Evolutionary conservation across 1,140 invertebrate species (phyloP).

Genomic region (Dryas iulia): DNA sequence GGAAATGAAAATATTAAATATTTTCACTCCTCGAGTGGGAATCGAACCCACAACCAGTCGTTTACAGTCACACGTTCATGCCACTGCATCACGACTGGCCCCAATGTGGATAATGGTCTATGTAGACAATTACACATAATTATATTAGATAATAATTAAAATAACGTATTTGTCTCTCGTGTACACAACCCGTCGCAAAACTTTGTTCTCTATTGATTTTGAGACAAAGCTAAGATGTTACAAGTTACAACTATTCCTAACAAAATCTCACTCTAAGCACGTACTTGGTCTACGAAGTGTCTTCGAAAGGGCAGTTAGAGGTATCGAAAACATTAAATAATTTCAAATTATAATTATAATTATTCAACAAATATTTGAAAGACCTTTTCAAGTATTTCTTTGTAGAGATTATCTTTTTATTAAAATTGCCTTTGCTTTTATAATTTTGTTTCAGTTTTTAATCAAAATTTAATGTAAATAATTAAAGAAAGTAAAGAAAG

Average conservation of each 20-base stretch:
- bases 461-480: too few relatives aligned
- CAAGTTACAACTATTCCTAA: constrained; percentile 19
- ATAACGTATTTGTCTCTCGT: not conserved
- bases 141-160: not conserved
- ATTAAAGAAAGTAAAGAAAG: too few relatives aligned
- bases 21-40: too few relatives aligned
- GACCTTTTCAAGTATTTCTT: not conserved
- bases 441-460: too few relatives aligned
- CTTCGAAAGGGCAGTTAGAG: not conserved
- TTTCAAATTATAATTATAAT: not conserved
- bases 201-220: constrained; percentile 25
- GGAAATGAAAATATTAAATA: too few relatives aligned
- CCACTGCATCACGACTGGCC: too few relatives aligned
- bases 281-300: constrained; percentile 5
- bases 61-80: too few relatives aligned
- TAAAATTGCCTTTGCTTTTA: not conserved
- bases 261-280: constrained; percentile 23
- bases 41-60: too few relatives aligned
- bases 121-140: not conserved
- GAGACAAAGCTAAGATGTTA: constrained; percentile 23
- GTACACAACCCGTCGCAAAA: constrained; percentile 9
- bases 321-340: not conserved
- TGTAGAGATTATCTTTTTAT: not conserved
- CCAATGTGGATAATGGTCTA: too few relatives aligned
- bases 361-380: not conserved